Evolutionary conservation across 2,113 vertebrate species (phyloP).

Genomic region (Trochalopteron elliotii): DNA sequence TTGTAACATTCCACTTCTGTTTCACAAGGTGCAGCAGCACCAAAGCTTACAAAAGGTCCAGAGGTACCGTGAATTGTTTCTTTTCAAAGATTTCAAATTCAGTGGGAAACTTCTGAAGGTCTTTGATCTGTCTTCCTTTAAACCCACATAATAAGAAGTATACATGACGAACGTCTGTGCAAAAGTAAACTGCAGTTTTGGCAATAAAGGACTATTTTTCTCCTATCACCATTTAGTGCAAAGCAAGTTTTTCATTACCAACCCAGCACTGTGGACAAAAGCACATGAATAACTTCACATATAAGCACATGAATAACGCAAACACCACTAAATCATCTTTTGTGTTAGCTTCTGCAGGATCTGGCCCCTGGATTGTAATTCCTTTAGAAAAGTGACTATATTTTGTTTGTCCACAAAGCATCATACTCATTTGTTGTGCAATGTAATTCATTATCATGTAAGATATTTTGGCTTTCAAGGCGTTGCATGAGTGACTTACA

Average conservation of each 20-base stretch:
- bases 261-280: background rate
- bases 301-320: background rate
- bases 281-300: background rate
- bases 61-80: slow-evolving; percentile 23
- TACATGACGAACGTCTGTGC: slow-evolving; percentile 19
- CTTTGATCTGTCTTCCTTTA: slow-evolving; percentile 41
- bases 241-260: slow-evolving; percentile 16
- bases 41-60: slow-evolving; percentile 58
- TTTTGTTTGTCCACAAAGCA: background rate
- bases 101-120: slow-evolving; percentile 39
- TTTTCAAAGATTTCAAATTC: slow-evolving; percentile 15
- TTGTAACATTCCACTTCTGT: slow-evolving; percentile 73
- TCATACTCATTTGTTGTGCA: background rate
- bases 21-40: slow-evolving; percentile 53
- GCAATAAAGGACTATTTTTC: slow-evolving; percentile 34
- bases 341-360: background rate
- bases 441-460: background rate
- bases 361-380: background rate
- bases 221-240: slow-evolving; percentile 4
- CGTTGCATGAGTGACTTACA: background rate
- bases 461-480: background rate
- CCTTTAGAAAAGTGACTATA: background rate
- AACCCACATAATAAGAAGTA: slow-evolving; percentile 23
- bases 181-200: slow-evolving; percentile 30
- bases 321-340: background rate